Evolutionary conservation across 1,140 invertebrate species (phyloP).

Genomic region (Schlechtendalia chinensis): DNA sequence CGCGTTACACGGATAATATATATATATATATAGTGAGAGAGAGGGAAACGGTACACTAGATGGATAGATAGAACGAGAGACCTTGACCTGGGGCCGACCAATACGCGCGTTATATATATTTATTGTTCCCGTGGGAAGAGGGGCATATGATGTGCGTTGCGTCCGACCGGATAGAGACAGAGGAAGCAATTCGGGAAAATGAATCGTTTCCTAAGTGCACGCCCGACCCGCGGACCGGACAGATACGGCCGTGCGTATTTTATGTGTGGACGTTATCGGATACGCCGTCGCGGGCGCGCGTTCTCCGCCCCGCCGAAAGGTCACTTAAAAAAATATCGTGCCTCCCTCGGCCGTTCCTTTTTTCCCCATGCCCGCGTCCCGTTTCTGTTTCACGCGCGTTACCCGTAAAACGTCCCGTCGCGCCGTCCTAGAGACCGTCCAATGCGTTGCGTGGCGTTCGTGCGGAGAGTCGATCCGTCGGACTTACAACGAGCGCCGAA

Average conservation of each 20-base stretch:
- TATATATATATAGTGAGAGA: too few species aligned
- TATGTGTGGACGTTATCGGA: not conserved
- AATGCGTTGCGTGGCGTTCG: too few species aligned
- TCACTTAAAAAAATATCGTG: conserved; percentile 31
- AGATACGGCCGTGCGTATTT: conserved; percentile 10
- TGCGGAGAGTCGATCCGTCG: too few species aligned
- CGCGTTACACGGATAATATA: not conserved
- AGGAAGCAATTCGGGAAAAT: conserved; percentile 49
- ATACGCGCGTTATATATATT: not conserved
- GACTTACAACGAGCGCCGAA: too few species aligned
- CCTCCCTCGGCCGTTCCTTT: not conserved
- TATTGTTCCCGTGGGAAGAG: conserved; percentile 48
- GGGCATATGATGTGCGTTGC: conserved; percentile 39
- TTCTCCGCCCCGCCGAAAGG: not conserved
- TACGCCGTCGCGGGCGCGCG: not conserved
- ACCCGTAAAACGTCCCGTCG: too few species aligned
- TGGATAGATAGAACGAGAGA: too few species aligned
- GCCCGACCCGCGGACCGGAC: conserved; percentile 17
- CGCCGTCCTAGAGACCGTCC: too few species aligned
- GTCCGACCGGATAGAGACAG: conserved; percentile 39
- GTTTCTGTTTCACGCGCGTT: too few species aligned
- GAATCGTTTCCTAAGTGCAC: conserved; percentile 49
- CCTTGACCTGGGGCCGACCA: conserved; percentile 32
- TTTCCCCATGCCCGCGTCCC: not conserved
- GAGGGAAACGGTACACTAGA: too few species aligned